Conservation (phyloP, 2,888 invertebrate species). For the Mesorhabditis spiculigera region DNA sequence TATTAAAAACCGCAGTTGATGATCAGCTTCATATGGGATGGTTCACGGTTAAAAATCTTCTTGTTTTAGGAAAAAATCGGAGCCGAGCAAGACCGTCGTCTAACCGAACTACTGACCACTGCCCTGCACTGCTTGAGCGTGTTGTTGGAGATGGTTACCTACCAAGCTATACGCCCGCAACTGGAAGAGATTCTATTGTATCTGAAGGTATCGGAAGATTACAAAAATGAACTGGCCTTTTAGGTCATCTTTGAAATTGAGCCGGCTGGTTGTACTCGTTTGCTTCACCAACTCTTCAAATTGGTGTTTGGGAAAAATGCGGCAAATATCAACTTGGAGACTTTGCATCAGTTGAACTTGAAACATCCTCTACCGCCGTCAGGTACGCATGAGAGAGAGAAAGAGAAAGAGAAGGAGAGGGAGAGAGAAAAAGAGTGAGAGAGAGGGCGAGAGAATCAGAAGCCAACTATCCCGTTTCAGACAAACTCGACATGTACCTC, state of each 20-base stretch:
- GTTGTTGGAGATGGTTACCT: conserved; percentile 15
- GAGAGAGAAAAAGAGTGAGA: too few relatives aligned
- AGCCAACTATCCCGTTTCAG: conserved; percentile 12
- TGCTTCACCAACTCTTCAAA: conserved; percentile 35
- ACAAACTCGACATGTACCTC: conserved; percentile 27
- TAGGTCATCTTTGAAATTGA: conserved; percentile 21
- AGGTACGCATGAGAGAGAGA: conserved; percentile 4
- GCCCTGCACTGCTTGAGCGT: conserved; percentile 13
- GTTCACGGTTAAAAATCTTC: neutral
- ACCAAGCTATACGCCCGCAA: conserved; percentile 10
- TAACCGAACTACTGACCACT: conserved; percentile 7
- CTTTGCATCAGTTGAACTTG: conserved; percentile 15
- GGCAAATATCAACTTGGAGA: conserved; percentile 20
- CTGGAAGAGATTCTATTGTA: conserved; percentile 16
- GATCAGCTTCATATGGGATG: neutral
- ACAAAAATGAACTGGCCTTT: conserved; percentile 1
- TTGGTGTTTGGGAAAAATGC: conserved; percentile 33
- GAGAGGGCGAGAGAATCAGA: too few relatives aligned
- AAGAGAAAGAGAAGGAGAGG: too few relatives aligned
- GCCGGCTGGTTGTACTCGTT: conserved; percentile 16
- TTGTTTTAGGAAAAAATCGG: neutral
- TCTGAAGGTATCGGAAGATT: conserved; percentile 13
- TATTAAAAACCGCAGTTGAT: neutral
- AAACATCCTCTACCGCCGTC: conserved; percentile 14
- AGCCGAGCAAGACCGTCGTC: conserved; percentile 1